These are phyloP conservation scores for Noctuana brunneofusca DNA, from an alignment of 2,888 invertebrate genomes.

Conservation along the genomic window DNA sequence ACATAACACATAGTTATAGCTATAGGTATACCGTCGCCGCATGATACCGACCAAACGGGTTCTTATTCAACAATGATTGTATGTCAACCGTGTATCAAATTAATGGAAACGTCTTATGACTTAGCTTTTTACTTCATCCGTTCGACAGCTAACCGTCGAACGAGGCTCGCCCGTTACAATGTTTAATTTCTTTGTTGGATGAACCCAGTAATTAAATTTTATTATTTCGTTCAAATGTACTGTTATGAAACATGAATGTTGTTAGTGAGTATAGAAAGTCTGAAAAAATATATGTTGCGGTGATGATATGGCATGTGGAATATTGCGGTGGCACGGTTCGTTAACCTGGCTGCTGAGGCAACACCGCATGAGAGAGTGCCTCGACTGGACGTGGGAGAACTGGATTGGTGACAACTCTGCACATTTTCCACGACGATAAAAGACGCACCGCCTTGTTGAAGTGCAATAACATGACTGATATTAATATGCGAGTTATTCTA, in stretches of 20 bases:
- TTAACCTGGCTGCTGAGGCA: constrained; percentile 58
- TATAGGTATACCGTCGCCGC: constrained; percentile 20
- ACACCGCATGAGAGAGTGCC: constrained; percentile 50
- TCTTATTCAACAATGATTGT: constrained; percentile 32
- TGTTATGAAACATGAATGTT: constrained; percentile 11
- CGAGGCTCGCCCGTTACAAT: constrained; percentile 18
- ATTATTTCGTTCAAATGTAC: constrained; percentile 15
- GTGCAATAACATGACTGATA: constrained; percentile 61
- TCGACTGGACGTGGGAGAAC: constrained; percentile 72
- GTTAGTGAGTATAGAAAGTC: constrained; percentile 28
- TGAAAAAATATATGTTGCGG: constrained; percentile 15
- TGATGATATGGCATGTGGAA: constrained; percentile 42
- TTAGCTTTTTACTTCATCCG: constrained; percentile 26
- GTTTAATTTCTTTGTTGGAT: constrained; percentile 14
- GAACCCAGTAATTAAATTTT: constrained; percentile 18
- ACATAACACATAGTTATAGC: constrained; percentile 24
- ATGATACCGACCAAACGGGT: constrained; percentile 26
- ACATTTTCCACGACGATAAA: constrained; percentile 50
- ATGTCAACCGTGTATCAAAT: constrained; percentile 33
- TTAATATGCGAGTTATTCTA: constrained; percentile 61
- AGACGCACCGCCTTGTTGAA: constrained; percentile 40
- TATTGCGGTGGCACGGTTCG: constrained; percentile 54
- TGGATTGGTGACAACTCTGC: constrained; percentile 63
- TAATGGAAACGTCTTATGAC: constrained; percentile 31
- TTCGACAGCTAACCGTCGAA: constrained; percentile 19